These are phyloP conservation scores for Parelbella ahira DNA, from an alignment of 2,888 invertebrate genomes.

Conservation along the genomic window DNA sequence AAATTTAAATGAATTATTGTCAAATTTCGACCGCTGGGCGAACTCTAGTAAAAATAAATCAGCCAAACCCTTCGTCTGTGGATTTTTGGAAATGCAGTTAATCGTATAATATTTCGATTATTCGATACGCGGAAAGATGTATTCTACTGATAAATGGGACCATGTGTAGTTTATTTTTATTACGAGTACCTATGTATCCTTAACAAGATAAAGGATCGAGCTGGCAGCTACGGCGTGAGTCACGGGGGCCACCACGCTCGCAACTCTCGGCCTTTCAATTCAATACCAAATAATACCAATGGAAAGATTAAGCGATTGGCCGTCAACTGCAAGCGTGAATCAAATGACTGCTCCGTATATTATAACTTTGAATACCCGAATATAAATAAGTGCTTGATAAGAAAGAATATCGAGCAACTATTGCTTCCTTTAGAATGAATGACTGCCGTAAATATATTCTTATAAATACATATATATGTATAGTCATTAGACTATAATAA, in stretches of 20 bases:
- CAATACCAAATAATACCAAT: slow-evolving; percentile 54
- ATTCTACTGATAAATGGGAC: slow-evolving; percentile 19
- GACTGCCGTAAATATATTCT: no score
- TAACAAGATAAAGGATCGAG: slow-evolving; percentile 34
- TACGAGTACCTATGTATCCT: slow-evolving; percentile 22
- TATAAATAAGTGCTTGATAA: slow-evolving; percentile 5
- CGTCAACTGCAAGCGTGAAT: slow-evolving; percentile 62
- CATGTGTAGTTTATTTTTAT: slow-evolving; percentile 22
- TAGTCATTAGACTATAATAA: no score
- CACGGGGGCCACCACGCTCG: slow-evolving; percentile 51
- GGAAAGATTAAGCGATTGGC: slow-evolving; percentile 59
- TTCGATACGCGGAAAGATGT: slow-evolving; percentile 21
- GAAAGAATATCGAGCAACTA: neutral
- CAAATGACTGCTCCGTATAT: slow-evolving; percentile 58
- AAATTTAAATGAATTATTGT: no score
- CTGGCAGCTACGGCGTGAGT: slow-evolving; percentile 34
- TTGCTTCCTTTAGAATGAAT: no score
- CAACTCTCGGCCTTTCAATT: slow-evolving; percentile 36
- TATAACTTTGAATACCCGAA: slow-evolving; percentile 25
- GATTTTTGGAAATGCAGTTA: slow-evolving; percentile 13
- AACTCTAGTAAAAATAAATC: no score
- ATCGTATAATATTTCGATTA: slow-evolving; percentile 18
- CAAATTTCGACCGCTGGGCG: no score
- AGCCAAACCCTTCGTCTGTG: no score
- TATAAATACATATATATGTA: no score